These are phyloP conservation scores for Bettongia penicillata DNA, from an alignment of 2,113 vertebrate genomes.

Conservation along the genomic window DNA sequence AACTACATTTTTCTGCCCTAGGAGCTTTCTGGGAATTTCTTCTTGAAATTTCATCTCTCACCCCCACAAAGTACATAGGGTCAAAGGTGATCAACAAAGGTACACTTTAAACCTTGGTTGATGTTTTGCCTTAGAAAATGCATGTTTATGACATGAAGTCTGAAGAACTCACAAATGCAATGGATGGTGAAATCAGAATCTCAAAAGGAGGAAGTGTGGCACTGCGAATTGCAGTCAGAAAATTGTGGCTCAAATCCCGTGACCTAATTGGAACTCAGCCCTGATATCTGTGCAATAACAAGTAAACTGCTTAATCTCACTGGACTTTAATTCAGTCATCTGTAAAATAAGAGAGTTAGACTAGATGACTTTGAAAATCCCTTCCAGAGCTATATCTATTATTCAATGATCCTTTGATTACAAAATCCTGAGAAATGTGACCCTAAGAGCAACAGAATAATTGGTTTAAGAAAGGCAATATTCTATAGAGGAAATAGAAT, in stretches of 20 bases:
- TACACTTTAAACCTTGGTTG: not conserved
- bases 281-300: not conserved
- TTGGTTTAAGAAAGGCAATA: not conserved
- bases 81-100: not conserved
- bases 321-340: not conserved
- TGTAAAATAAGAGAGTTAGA: not conserved
- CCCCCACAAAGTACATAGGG: not conserved
- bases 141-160: not conserved
- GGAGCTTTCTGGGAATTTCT: not conserved
- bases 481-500: not conserved
- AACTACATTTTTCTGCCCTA: not conserved
- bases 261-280: not conserved
- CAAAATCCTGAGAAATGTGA: not conserved
- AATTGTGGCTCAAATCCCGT: not conserved
- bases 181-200: not conserved
- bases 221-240: not conserved
- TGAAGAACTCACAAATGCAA: not conserved
- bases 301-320: not conserved
- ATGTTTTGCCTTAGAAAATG: not conserved
- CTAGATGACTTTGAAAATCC: not conserved
- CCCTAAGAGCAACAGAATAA: not conserved
- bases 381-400: not conserved
- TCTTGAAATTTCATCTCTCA: not conserved
- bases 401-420: not conserved
- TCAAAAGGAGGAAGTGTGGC: not conserved